These are phyloP conservation scores for Neodontobutis hainanensis DNA, from an alignment of 2,113 vertebrate species.

Conservation along the genomic window DNA sequence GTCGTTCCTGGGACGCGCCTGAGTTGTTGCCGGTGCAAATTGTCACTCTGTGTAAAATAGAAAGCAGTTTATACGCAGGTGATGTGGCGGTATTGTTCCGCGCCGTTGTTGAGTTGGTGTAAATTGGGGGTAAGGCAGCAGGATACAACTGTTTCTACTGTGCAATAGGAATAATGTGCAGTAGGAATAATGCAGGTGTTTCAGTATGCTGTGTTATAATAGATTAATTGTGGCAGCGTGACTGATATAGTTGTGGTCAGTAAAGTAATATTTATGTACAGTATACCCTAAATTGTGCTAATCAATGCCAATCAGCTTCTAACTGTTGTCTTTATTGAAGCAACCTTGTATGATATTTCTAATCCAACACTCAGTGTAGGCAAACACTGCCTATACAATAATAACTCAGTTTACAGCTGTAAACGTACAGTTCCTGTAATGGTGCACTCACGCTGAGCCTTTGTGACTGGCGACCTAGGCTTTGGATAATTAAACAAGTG, in stretches of 20 bases:
- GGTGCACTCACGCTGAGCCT: slow-evolving; percentile 33
- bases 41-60: no score
- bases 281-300: slow-evolving; percentile 15
- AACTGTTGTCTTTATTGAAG: slow-evolving; percentile 24
- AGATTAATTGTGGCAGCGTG: neutral
- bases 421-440: slow-evolving; percentile 30
- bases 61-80: no score
- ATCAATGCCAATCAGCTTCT: slow-evolving; percentile 34
- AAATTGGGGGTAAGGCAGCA: neutral
- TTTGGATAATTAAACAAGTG: slow-evolving; percentile 40
- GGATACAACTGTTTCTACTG: slow-evolving; percentile 18
- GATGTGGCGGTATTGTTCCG: no score
- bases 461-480: slow-evolving; percentile 40
- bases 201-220: slow-evolving; percentile 6
- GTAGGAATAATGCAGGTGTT: slow-evolving; percentile 9
- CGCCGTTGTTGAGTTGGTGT: no score
- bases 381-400: slow-evolving; percentile 54
- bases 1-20: no score
- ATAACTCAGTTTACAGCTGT: slow-evolving; percentile 56
- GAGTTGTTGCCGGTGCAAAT: no score
- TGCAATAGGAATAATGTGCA: slow-evolving; percentile 20
- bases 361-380: slow-evolving; percentile 35
- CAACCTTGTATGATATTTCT: slow-evolving; percentile 40
- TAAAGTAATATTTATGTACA: slow-evolving; percentile 24
- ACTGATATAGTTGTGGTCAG: slow-evolving; percentile 19